Base-by-base conservation (phyloP, 2,888 invertebrate genomes). In the Parapristionchus giblindavisi region DNA sequence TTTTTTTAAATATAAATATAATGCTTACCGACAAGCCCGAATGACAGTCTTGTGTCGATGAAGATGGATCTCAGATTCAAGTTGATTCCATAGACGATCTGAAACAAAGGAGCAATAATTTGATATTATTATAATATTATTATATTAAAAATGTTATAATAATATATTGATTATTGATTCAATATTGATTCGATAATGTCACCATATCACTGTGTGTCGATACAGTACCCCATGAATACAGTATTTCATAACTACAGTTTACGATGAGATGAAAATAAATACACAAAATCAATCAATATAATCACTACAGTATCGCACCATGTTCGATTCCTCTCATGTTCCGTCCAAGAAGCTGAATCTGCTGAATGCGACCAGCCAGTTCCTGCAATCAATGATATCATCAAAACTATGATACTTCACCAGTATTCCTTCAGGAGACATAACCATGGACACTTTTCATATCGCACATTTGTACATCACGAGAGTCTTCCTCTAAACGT, bases 51-150 rank as follows among this genome's bases (percentile, higher is more conserved):
- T 94, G 90, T 94, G 93, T 38, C 94, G 91, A 89, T 94, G 94
- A 73, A 94, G 91, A 79, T 94, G 91, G 84, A 94, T 94, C 90
- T 94, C 94, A 0, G 94, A 93, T 88, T 94, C 94, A 83, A 94
- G 90, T 90, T 94, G 92, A 79, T 93, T 90, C 93, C 93, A 93
- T 6, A 94, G 89, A 63, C 93, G 92, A 87, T 94, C 70, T 70
- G 36, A 11, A 70, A 52, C 14, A 48, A 65, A 0, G 48, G 56
- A 24, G 24, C 17, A 54, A 54, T 54, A n/a, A 24, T 1, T 36
- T 51, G 32, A 38, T 17, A 48, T 48, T n/a, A 66, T 63, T 29
- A 24, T 38, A 27, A 40, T 34, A 21, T 8, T 27, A 21, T 60
- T n/a, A n/a, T 54, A 54, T 24, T 14, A 54, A 54, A 21, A 27